Base-by-base conservation (phyloP, 2,113 vertebrate genomes). In the Trichomycterus rosablanca region DNA sequence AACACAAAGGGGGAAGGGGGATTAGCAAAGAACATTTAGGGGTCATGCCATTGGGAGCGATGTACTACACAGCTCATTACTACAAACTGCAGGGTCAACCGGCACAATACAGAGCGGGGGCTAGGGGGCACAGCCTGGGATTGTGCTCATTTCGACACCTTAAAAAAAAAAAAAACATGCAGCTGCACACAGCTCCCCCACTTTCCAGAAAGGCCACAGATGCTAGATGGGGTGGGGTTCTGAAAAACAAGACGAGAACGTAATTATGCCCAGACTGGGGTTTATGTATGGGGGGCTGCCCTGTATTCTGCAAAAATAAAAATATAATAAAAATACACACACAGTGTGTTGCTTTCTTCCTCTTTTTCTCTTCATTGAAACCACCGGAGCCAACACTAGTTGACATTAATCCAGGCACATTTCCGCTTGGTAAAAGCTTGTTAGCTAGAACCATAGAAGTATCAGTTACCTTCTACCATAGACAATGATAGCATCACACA, bases 191-290 rank as follows among this genome's bases (percentile, higher is more conserved):
- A 4, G 3, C n/a, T 8, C 40, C 43, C 7, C 16, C 14, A 26
- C 50, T 30, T 57, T 35, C 23, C 50, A 66, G 50, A 53, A 53
- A 49, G 70, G 67, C 64, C 70, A 58, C 73, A 75, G 70, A 73
- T 73, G 70, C 62, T 68, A 9, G 30, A 39, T 24, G 71, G 62
- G 66, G 44, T 7, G 66, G 59, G 65, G 52, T 62, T 73, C 68
- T 68, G 68, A 26, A 75, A 75, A 75, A 73, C 58, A 71, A 53
- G 67, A 37, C 44, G 66, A 54, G 62, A 64, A 42, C 49, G 61
- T 73, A 72, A 72, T 78, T 70, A 70, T 54, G 74, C 60, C 48
- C 57, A 63, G 67, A 64, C 26, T 9, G 43, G 67, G 9, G 72
- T 53, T 65, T 69, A 61, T 63, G 72, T 65, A 62, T 50, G 54